phyloP scores from a whole-genome alignment of 2,888 invertebrate species.

The Agrochola circellaris region DNA sequence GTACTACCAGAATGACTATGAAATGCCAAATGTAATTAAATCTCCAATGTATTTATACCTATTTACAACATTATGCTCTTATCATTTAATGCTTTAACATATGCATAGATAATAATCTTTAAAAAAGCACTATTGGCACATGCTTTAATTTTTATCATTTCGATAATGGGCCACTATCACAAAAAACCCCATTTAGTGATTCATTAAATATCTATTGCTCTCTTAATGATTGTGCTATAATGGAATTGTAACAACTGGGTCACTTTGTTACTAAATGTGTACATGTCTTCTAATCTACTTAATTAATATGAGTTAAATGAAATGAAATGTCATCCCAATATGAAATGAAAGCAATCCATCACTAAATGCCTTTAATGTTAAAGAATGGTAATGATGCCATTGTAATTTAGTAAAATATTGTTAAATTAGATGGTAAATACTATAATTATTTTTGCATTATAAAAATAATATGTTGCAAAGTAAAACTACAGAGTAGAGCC shows the following conservation, averaged over 20 bases:
- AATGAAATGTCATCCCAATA: not conserved
- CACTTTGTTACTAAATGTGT: constrained; percentile 43
- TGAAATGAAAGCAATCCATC: constrained; percentile 47
- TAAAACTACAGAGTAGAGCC: constrained; percentile 45
- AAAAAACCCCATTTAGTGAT: constrained; percentile 14
- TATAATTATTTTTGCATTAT: constrained; percentile 57
- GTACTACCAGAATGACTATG: constrained; percentile 21
- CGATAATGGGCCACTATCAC: constrained; percentile 1
- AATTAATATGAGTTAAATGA: constrained; percentile 11
- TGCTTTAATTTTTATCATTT: constrained; percentile 29
- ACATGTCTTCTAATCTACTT: constrained; percentile 24
- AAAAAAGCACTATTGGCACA: constrained; percentile 14
- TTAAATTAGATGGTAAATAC: constrained; percentile 50
- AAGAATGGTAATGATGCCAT: constrained; percentile 46
- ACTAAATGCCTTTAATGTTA: constrained; percentile 62
- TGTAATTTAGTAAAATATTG: constrained; percentile 55
- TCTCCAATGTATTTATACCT: constrained; percentile 22
- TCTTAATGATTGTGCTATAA: constrained; percentile 28
- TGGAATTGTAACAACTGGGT: constrained; percentile 29
- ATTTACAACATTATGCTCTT: constrained; percentile 17
- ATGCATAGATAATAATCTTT: constrained; percentile 28
- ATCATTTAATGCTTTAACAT: constrained; percentile 34
- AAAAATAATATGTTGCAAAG: constrained; percentile 54
- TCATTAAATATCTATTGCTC: constrained; percentile 46
- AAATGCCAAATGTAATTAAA: constrained; percentile 54